phyloP scores from a whole-genome alignment of 2,797 vertebrate genomes.

The Pantherophis alleghaniensis region DNA sequence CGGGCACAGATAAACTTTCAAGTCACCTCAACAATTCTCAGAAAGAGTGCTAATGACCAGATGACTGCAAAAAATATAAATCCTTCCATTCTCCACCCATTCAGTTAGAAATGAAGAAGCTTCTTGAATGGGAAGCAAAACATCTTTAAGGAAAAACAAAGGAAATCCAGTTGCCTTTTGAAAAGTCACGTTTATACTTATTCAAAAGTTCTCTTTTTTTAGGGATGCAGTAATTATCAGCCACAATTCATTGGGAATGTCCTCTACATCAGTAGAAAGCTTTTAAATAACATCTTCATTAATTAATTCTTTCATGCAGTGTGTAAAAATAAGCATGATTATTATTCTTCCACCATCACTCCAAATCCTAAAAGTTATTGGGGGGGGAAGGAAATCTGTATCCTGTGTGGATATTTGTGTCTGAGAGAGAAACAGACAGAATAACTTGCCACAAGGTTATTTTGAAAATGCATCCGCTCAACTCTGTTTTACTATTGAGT shows the following conservation, averaged over 20 bases:
- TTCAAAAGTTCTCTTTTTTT: background rate
- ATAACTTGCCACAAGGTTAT: slow-evolving; percentile 38
- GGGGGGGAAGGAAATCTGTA: background rate
- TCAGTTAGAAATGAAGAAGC: background rate
- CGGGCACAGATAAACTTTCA: background rate
- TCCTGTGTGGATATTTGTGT: background rate
- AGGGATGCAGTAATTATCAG: background rate
- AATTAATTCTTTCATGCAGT: background rate
- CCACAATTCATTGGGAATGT: background rate
- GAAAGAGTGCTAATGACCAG: background rate
- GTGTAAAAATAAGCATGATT: background rate
- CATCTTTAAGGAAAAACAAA: background rate
- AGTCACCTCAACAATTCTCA: background rate
- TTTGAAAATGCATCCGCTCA: slow-evolving; percentile 48
- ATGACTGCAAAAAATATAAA: background rate
- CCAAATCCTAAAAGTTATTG: slow-evolving; percentile 32
- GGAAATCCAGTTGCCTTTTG: background rate
- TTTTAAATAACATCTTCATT: background rate
- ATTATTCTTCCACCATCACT: slow-evolving; percentile 21
- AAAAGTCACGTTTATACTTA: background rate
- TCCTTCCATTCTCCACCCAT: background rate
- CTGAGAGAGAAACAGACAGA: background rate
- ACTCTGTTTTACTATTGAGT: slow-evolving; percentile 29
- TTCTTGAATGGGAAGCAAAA: background rate
- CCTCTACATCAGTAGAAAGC: background rate